phyloP scores from a whole-genome alignment of 1,140 invertebrate species.

The Eueides isabella region DNA sequence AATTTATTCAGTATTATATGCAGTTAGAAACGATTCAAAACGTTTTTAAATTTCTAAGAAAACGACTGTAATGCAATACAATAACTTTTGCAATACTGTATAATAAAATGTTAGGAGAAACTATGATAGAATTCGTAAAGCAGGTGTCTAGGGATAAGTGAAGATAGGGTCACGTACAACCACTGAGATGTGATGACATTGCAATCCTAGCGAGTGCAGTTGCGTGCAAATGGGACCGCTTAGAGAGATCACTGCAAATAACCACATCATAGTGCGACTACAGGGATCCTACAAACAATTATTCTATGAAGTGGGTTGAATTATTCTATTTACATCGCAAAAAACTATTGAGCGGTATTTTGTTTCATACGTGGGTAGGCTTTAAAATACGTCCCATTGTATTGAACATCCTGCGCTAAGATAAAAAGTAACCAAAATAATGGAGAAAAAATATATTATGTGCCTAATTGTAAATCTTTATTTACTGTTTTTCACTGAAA shows the following conservation, averaged over 20 bases:
- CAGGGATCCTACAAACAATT: constrained; percentile 30
- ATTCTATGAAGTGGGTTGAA: constrained; percentile 13
- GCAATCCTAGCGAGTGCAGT: constrained; percentile 63
- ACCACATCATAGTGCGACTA: constrained; percentile 32
- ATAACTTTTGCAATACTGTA: background rate
- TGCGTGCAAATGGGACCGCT: constrained; percentile 59
- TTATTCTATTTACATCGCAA: background rate
- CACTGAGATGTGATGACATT: constrained; percentile 75
- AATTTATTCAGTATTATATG: constrained; percentile 12
- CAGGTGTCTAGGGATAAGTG: constrained; percentile 73
- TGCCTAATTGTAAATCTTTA: no score
- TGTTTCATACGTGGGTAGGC: background rate
- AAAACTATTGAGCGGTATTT: background rate
- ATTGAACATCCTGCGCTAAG: no score
- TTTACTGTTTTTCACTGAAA: background rate
- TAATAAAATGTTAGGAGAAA: constrained; percentile 44
- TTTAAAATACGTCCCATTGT: no score
- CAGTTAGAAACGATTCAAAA: constrained; percentile 14
- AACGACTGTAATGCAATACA: background rate
- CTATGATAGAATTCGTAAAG: constrained; percentile 59
- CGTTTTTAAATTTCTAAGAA: background rate
- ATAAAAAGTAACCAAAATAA: no score
- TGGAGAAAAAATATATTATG: no score
- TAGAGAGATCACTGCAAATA: constrained; percentile 45
- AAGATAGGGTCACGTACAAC: constrained; percentile 74